Evolutionary conservation across 92 coral and sea anemone species (phyloP).

Genomic region (Anthopleura xanthogrammica): DNA sequence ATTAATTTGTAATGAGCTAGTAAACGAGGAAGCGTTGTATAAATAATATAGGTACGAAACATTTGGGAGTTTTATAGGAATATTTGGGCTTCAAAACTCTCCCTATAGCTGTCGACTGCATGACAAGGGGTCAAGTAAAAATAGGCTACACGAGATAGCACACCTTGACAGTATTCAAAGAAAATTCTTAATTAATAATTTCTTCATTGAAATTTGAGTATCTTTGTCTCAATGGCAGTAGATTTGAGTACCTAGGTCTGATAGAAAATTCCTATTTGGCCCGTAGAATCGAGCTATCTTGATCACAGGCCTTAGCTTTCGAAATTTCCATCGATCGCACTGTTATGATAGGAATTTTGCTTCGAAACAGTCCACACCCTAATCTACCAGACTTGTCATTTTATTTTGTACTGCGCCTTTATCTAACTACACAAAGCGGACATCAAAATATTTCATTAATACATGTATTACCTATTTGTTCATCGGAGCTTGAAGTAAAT

Average conservation of each 20-base stretch:
- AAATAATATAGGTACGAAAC: neutral
- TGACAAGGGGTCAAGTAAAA: slow-evolving; percentile 1
- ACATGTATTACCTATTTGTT: neutral
- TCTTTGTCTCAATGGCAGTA: neutral
- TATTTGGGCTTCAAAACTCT: neutral
- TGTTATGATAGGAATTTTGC: slow-evolving; percentile 12
- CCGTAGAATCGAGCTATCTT: neutral
- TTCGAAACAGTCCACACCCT: neutral
- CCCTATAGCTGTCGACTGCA: neutral
- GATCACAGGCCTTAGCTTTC: slow-evolving; percentile 15
- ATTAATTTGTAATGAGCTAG: neutral
- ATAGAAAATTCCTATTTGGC: slow-evolving; percentile 1
- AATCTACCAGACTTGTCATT: neutral
- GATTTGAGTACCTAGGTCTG: neutral
- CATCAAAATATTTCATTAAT: neutral
- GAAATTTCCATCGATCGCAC: neutral
- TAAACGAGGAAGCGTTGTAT: neutral
- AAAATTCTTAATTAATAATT: neutral
- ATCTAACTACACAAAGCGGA: neutral
- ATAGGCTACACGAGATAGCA: neutral
- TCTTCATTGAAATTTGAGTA: slow-evolving; percentile 1
- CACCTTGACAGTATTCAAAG: neutral
- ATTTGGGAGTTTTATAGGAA: neutral
- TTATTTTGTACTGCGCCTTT: neutral
- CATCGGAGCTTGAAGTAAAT: neutral